Evolutionary conservation across 2,113 vertebrate species (phyloP).

Genomic region (Clupea harengus): DNA sequence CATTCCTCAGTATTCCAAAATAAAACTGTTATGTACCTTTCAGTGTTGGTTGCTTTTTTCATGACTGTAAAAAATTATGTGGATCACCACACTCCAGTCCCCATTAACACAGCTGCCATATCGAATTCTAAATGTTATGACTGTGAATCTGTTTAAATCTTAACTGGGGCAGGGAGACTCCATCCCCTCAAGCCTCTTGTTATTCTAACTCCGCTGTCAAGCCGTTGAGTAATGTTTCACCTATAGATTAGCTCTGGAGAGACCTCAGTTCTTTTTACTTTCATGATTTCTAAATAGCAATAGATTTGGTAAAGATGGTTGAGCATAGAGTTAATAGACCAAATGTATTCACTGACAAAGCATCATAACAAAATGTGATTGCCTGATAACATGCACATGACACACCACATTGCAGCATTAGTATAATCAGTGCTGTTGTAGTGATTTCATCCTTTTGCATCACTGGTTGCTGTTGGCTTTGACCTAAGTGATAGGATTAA

Average conservation of each 20-base stretch:
- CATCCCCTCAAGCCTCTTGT: not conserved
- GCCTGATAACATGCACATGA: not conserved
- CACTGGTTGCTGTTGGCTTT: not conserved
- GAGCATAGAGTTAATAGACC: not conserved
- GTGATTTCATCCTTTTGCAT: not conserved
- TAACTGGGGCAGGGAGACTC: not conserved
- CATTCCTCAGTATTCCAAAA: not conserved
- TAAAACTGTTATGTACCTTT: not conserved
- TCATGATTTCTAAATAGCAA: not conserved
- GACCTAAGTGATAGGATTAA: not conserved
- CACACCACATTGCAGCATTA: not conserved
- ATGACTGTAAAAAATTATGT: not conserved
- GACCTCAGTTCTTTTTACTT: not conserved
- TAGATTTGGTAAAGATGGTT: not conserved
- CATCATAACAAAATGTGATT: not conserved
- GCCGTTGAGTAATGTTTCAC: not conserved
- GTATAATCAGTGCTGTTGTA: not conserved
- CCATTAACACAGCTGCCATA: not conserved
- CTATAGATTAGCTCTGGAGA: not conserved
- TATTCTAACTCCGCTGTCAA: not conserved
- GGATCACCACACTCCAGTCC: not conserved
- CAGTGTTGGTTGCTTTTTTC: not conserved
- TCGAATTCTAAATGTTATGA: not conserved
- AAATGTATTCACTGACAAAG: not conserved
- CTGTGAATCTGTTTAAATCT: not conserved